Base-by-base conservation (phyloP, 2,797 vertebrate genomes). In the Lerista edwardsae region DNA sequence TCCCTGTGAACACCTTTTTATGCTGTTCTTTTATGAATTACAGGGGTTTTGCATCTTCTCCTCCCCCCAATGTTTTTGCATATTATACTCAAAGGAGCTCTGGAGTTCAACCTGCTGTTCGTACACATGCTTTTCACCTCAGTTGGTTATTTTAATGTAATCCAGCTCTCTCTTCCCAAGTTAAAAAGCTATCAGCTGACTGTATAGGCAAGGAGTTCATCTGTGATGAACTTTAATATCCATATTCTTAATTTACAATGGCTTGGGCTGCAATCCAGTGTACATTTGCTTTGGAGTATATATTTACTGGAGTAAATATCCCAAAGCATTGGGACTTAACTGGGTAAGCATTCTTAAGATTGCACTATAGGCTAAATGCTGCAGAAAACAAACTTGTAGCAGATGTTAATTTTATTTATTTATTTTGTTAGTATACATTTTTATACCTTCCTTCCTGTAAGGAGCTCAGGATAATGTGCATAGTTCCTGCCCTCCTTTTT, bases 151-250 rank as follows among this genome's bases (percentile, higher is more conserved):
- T 80, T 69, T 74, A 57, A 51, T 39, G 27, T 65, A 80, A 64
- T 36, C 4, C 8, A 19, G 29, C 9, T 31, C 5, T 82, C 84
- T 84, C 61, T 73, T 78, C 84, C 64, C 76, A 51, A 78, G 81
- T 64, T 84, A 55, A 77, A 31, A 69, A 76, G 83, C 55, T 88
- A 85, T 85, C 74, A 87, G 17, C 72, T 84, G 10, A 88, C 21
- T 39, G 61, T 10, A 29, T 65, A 69, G 34, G 90, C n/a, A 11
- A 78, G 44, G 51, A 81, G 89, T 87, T 91, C 31, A 2, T 82
- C 79, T 84, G 25, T 89, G 89, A 87, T 78, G 90, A 88, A 91
- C 80, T 81, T 85, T 80, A 86, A 84, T 75, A 86, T 89, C 82
- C 80, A 27, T 74, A 83, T 84, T 90, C 84, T 71, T 86, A 11